Percentiles rank a stretch among this genome's conserved stretches.
These are phyloP conservation scores for Ambastaia sidthimunki DNA, from an alignment of 2,797 vertebrate species.

Conservation along the genomic window DNA sequence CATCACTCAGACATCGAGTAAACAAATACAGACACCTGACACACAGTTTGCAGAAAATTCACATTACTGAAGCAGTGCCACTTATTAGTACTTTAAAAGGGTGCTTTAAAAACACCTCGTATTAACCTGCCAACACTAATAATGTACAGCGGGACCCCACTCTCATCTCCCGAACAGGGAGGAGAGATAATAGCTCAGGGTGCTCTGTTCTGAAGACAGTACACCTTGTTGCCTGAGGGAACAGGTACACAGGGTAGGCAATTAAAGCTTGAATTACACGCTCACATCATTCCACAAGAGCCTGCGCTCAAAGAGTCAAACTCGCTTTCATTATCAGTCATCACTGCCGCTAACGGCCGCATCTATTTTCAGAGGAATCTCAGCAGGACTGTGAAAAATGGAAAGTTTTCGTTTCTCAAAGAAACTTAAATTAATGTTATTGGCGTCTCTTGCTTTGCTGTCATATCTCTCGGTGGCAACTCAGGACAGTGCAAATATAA, in stretches of 20 bases:
- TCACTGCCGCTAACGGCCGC: not conserved
- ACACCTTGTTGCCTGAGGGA: conserved; percentile 47
- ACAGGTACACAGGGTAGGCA: conserved; percentile 37
- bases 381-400: conserved; percentile 16
- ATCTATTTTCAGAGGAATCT: conserved; percentile 34
- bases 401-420: conserved; percentile 12
- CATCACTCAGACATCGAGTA: not conserved
- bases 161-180: conserved; percentile 29
- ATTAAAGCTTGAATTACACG: conserved; percentile 48
- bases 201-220: conserved; percentile 31
- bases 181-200: conserved; percentile 38
- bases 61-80: conserved; percentile 5
- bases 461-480: not conserved
- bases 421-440: conserved; percentile 43
- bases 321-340: conserved; percentile 45
- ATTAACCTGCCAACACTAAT: conserved; percentile 47
- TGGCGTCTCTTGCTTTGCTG: not conserved
- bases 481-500: not conserved
- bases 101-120: conserved; percentile 14
- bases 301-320: conserved; percentile 22
- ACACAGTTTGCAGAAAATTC: conserved; percentile 6
- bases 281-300: conserved; percentile 27
- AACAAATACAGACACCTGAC: conserved; percentile 11
- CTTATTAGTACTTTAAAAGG: conserved; percentile 18
- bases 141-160: conserved; percentile 6